A percentile compares a stretch with the other conserved stretches of the same genome.
Evolutionary conservation across 2,797 vertebrate genomes (phyloP).

Genomic region (Xiphophorus birchmanni): DNA sequence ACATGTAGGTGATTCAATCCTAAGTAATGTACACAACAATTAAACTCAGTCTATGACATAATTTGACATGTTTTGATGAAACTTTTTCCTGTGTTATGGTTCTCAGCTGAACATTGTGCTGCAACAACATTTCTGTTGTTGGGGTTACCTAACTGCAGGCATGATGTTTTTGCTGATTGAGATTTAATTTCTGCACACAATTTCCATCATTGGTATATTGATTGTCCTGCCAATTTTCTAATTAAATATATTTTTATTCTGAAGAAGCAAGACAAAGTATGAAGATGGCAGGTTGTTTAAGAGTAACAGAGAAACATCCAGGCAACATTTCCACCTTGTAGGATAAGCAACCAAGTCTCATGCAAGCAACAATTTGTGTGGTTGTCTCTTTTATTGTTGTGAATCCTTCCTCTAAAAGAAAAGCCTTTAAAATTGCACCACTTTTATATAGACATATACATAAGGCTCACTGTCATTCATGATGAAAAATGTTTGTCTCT

Average conservation of each 20-base stretch:
- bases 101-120: neutral
- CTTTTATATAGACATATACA: conserved; percentile 32
- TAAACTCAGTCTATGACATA: neutral
- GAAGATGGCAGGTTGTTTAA: neutral
- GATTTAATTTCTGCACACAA: neutral
- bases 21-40: neutral
- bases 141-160: neutral
- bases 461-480: conserved; percentile 11
- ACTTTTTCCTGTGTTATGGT: neutral
- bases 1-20: neutral
- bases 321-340: neutral
- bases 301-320: neutral
- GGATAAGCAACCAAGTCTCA: neutral
- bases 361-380: neutral
- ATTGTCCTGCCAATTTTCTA: neutral
- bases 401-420: neutral
- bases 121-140: neutral
- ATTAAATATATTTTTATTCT: neutral
- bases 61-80: neutral
- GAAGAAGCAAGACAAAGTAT: neutral
- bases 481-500: conserved; percentile 22
- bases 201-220: neutral
- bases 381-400: neutral
- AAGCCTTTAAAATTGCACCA: conserved; percentile 22
- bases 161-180: neutral